phyloP scores from a whole-genome alignment of 2,113 vertebrate species.

The Hystrix cristata region DNA sequence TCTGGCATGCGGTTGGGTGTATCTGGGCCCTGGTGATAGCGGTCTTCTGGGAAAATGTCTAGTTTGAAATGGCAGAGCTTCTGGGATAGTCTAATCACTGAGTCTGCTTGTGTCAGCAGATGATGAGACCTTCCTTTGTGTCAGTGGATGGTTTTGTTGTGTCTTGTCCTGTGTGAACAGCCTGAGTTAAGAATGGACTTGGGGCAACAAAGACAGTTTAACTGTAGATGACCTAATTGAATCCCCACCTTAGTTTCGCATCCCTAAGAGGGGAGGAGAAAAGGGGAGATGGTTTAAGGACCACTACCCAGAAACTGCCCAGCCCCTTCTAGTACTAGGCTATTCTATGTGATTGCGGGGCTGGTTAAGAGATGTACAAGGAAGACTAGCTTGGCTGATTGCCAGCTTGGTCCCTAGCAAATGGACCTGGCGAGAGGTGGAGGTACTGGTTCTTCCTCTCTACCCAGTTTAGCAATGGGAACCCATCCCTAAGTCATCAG shows the following conservation, averaged over 20 bases:
- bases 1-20: not conserved
- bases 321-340: not conserved
- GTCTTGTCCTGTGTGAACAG: not conserved
- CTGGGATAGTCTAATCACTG: not conserved
- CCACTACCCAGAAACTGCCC: not conserved
- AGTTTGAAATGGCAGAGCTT: not conserved
- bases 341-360: not conserved
- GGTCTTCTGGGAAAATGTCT: not conserved
- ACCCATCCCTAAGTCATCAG: not conserved
- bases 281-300: not conserved
- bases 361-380: not conserved
- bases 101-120: not conserved
- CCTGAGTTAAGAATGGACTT: not conserved
- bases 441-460: not conserved
- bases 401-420: not conserved
- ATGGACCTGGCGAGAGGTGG: not conserved
- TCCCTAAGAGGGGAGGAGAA: not conserved
- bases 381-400: not conserved
- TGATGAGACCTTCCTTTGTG: not conserved
- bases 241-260: not conserved
- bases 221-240: not conserved
- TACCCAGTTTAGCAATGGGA: not conserved
- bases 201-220: not conserved
- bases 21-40: not conserved
- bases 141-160: slow-evolving; percentile 28